phyloP scores from a whole-genome alignment of 2,888 invertebrate species.

The Teleogryllus oceanicus region DNA sequence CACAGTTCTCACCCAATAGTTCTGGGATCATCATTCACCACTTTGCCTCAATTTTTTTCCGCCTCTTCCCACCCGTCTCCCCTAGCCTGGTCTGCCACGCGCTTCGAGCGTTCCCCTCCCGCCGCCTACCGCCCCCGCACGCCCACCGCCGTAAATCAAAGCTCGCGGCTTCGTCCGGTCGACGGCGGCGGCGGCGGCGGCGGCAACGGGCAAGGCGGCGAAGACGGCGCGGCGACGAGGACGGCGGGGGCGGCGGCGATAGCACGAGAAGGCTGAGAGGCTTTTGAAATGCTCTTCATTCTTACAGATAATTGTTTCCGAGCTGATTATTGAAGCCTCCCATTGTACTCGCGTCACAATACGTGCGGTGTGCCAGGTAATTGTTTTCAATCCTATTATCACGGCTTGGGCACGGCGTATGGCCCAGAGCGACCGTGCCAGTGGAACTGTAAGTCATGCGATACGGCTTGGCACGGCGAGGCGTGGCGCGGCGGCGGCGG shows the following conservation, averaged over 20 bases:
- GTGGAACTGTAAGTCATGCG: constrained; percentile 18
- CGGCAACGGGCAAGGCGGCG: too few relatives aligned
- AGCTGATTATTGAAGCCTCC: constrained; percentile 10
- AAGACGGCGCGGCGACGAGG: background rate
- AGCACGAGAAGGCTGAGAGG: background rate
- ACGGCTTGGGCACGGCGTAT: background rate
- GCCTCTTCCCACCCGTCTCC: too few relatives aligned
- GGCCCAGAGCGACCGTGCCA: background rate
- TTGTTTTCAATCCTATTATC: constrained; percentile 10
- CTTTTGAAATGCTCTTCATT: constrained; percentile 3
- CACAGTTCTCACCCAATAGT: too few relatives aligned
- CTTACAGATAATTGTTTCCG: constrained; percentile 7
- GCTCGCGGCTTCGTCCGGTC: too few relatives aligned
- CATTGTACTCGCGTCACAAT: background rate
- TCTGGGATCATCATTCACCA: too few relatives aligned
- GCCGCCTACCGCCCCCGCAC: too few relatives aligned
- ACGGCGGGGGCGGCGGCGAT: background rate
- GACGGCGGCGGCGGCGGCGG: too few relatives aligned
- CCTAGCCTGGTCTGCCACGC: too few relatives aligned
- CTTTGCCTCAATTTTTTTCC: too few relatives aligned
- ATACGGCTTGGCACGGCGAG: background rate
- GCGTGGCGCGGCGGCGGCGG: background rate
- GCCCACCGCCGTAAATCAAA: too few relatives aligned
- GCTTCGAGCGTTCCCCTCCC: too few relatives aligned
- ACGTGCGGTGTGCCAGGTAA: constrained; percentile 7